These are phyloP conservation scores for Macrobrachium nipponense DNA, from an alignment of 1,140 invertebrate species.

Conservation along the genomic window DNA sequence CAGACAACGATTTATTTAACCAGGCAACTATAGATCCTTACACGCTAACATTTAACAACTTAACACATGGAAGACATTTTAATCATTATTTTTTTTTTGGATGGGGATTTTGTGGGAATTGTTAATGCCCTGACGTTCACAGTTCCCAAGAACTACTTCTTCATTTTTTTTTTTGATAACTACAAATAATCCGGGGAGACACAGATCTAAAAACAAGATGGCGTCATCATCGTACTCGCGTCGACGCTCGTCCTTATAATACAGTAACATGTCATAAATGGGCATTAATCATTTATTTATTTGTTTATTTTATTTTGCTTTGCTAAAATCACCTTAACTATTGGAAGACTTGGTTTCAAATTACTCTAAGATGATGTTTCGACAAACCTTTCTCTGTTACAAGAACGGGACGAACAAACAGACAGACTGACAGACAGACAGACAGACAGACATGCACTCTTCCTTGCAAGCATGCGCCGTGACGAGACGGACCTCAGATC, in stretches of 20 bases:
- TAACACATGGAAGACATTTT: conserved; percentile 46
- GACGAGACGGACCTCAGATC: no score
- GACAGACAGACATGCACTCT: neutral
- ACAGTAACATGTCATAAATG: neutral
- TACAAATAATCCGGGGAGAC: no score
- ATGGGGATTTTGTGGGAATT: no score
- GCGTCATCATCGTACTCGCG: no score
- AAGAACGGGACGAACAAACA: neutral
- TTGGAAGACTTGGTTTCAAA: conserved; percentile 46
- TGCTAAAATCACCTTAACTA: conserved; percentile 21
- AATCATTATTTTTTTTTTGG: conserved; percentile 14
- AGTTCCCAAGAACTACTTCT: neutral
- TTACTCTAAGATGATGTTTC: conserved; percentile 22
- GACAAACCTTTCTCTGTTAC: neutral
- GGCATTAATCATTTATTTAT: neutral
- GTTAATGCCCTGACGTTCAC: no score
- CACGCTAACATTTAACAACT: conserved; percentile 42
- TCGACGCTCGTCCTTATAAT: no score
- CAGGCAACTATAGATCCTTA: conserved; percentile 50
- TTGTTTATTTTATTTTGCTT: conserved; percentile 1
- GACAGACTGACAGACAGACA: neutral
- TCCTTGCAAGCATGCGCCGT: neutral
- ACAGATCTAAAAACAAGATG: no score
- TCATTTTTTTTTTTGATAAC: neutral
- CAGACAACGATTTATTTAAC: conserved; percentile 33